Evolutionary conservation across 2,888 invertebrate genomes (phyloP).

Genomic region (Oscheius myriophilus): DNA sequence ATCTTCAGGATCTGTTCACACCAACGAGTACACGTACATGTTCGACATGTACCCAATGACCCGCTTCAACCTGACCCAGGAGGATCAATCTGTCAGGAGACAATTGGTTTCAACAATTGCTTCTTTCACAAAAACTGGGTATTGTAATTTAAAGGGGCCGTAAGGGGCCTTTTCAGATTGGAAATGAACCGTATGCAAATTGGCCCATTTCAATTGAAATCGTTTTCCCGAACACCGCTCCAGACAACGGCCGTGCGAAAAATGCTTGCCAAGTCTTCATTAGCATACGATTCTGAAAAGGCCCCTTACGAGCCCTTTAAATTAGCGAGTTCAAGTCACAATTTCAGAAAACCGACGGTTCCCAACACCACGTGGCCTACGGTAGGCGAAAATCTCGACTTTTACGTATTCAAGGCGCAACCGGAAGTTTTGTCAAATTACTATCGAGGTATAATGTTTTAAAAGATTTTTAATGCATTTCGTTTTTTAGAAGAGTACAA

Average conservation of each 20-base stretch:
- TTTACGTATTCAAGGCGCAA: slow-evolving; percentile 21
- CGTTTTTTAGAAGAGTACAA: slow-evolving; percentile 11
- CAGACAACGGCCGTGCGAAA: no score
- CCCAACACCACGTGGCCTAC: slow-evolving; percentile 11
- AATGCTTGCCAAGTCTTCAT: no score
- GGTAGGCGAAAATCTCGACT: slow-evolving; percentile 14
- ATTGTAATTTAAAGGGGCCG: background rate
- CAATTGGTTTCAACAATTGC: slow-evolving; percentile 13
- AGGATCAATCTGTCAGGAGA: slow-evolving; percentile 10
- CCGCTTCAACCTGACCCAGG: slow-evolving; percentile 18
- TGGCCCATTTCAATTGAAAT: no score
- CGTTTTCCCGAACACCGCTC: no score
- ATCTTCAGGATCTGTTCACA: slow-evolving; percentile 29
- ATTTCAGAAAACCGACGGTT: background rate
- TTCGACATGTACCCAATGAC: slow-evolving; percentile 26
- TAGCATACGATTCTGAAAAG: no score
- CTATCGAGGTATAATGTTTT: background rate
- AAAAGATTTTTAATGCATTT: background rate
- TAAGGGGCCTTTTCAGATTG: no score
- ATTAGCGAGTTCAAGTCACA: no score
- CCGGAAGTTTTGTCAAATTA: slow-evolving; percentile 20
- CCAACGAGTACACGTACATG: slow-evolving; percentile 31
- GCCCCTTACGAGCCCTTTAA: no score
- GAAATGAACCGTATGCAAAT: no score
- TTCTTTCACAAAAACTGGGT: slow-evolving; percentile 25